Conservation (phyloP, 2,113 vertebrate genomes). For the Gymnarchus niloticus region DNA sequence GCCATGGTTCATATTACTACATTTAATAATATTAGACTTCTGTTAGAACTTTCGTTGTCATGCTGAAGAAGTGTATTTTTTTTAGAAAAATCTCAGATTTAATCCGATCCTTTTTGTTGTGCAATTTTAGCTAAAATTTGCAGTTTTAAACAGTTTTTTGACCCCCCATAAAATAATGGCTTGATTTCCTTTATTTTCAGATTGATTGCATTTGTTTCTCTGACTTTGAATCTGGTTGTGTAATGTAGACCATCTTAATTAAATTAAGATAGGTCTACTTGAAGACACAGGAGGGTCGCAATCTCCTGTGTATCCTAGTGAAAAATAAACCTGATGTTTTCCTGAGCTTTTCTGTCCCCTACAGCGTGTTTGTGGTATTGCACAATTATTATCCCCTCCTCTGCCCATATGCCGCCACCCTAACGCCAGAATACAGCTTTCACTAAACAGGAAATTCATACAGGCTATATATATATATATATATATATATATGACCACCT, state of each 20-base stretch:
- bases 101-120: neutral
- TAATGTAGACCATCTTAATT: slow-evolving; percentile 68
- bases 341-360: slow-evolving; percentile 60
- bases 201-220: slow-evolving; percentile 21
- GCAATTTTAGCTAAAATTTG: neutral
- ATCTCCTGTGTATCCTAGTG: slow-evolving; percentile 47
- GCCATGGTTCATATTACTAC: neutral
- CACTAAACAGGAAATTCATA: neutral
- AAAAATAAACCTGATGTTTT: slow-evolving; percentile 33
- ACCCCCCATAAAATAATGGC: neutral
- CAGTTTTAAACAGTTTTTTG: neutral
- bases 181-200: neutral
- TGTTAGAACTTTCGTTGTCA: too few species aligned
- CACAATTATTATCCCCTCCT: slow-evolving; percentile 9
- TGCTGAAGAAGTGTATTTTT: too few species aligned
- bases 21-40: too few species aligned
- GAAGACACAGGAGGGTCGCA: slow-evolving; percentile 56
- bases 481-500: too few species aligned
- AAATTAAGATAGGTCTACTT: slow-evolving; percentile 66
- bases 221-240: slow-evolving; percentile 58
- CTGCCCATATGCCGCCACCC: slow-evolving; percentile 31
- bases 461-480: neutral
- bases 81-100: neutral
- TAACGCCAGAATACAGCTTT: slow-evolving; percentile 5
- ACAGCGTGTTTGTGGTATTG: slow-evolving; percentile 42